These are phyloP conservation scores for Phrynocephalus vlangalii DNA, from an alignment of 2,797 vertebrate genomes.

Conservation along the genomic window DNA sequence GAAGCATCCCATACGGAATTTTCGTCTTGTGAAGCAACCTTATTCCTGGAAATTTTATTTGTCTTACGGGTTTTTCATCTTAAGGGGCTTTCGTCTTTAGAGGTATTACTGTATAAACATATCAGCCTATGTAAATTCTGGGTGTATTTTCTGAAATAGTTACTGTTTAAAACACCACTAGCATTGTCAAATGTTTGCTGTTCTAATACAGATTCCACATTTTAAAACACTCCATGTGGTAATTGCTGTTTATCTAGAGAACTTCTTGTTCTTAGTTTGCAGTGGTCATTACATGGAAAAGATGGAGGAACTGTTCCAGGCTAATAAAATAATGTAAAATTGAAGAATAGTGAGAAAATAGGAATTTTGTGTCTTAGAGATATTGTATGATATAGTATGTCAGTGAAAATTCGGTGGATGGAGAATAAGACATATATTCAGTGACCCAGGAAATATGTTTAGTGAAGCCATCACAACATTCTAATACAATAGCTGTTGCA, in stretches of 20 bases:
- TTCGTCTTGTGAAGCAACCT: no score
- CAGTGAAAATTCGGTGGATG: conserved; percentile 30
- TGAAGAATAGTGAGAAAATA: conserved; percentile 34
- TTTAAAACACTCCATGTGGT: conserved; percentile 10
- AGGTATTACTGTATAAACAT: background rate
- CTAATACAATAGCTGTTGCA: background rate
- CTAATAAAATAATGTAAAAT: conserved; percentile 28
- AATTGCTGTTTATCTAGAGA: conserved; percentile 28
- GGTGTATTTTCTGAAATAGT: conserved; percentile 24
- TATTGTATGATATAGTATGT: background rate
- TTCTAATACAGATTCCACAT: conserved; percentile 39
- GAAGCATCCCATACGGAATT: no score
- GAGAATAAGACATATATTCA: background rate
- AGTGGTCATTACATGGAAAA: conserved; percentile 15
- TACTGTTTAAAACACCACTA: background rate
- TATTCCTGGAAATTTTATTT: no score
- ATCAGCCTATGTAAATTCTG: conserved; percentile 50
- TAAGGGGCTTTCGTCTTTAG: no score
- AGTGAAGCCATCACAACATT: conserved; percentile 18
- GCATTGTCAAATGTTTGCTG: conserved; percentile 29
- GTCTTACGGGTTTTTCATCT: no score
- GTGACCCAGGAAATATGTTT: background rate
- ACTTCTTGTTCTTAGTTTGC: conserved; percentile 34
- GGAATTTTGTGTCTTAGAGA: background rate
- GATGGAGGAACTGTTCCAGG: conserved; percentile 28